Evolutionary conservation across 2,113 vertebrate genomes (phyloP).

Genomic region (zebrafish (Danio rerio)): GRCz12tu NC_133195.1:3483501-3484000

Average conservation of each 20-base stretch:
- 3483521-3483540: constrained; percentile 97
- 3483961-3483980: constrained; percentile 84
- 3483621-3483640: constrained; percentile 69
- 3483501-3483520: constrained; percentile 98
- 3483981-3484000: constrained; percentile 78
- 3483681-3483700: constrained; percentile 89
- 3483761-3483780: constrained; percentile 64
- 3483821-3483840: constrained; percentile 38
- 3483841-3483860: constrained; percentile 50
- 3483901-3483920: constrained; percentile 55
- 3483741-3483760: constrained; percentile 78
- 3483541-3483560: constrained; percentile 99
- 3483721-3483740: constrained; percentile 90
- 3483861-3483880: constrained; percentile 45
- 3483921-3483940: constrained; percentile 67
- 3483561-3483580: constrained; percentile 91
- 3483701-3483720: constrained; percentile 91
- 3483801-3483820: constrained; percentile 43
- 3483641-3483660: constrained; percentile 79
- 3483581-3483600: constrained; percentile 88
- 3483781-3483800: constrained; percentile 51
- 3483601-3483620: constrained; percentile 64
- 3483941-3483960: constrained; percentile 80
- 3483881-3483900: constrained; percentile 34
- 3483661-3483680: constrained; percentile 79